Evolutionary conservation across 2,113 vertebrate species (phyloP), one percentile per base, ranked within the genome.

Genomic region (Egretta garzetta): DNA sequence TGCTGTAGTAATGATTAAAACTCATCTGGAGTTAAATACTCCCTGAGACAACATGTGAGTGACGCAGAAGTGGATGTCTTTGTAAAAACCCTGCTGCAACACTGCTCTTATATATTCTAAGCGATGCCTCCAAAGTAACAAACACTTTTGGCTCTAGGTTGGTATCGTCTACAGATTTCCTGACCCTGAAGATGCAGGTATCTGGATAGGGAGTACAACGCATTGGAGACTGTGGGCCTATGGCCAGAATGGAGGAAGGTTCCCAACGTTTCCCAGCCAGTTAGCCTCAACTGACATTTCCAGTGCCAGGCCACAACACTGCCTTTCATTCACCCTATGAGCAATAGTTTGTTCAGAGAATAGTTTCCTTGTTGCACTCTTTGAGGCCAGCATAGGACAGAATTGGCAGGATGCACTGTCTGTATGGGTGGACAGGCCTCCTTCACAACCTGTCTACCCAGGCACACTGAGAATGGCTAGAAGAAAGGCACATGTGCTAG

Each of bases 21-120:
- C 10, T 8, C 26, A 30, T 11, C 41, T 43, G 45, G 39, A 43
- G 10, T 62, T 64, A 68, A 73, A 73, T 28, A 16, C 15, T 53
- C 23, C 18, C 53, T 23, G 10, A 49, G n/a, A 45, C 6, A 32
- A n/a, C 9, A 62, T 14, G 4, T 7, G 22, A 30, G 32, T 30
- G n/a, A 60, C 33, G 23, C 22, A 56, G 32, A 47, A 75, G 14
- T 5, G 23, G 23, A 50, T 10, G 12, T 10, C 21, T 81, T 62
- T 50, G 30, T 60, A 64, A 72, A 87, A 93, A 30, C 5, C 14
- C 26, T 27, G 3, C 6, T 56, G 43, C 35, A 64, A 56, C 17
- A 21, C 26, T 2, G 1, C 3, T 14, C 3, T 0, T 30, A 24
- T 18, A 27, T 18, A 5, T 68, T 80, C 37, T 49, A 30, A 71